Base-by-base conservation (phyloP, 2,888 invertebrate species). In the Ligdia adustata region DNA sequence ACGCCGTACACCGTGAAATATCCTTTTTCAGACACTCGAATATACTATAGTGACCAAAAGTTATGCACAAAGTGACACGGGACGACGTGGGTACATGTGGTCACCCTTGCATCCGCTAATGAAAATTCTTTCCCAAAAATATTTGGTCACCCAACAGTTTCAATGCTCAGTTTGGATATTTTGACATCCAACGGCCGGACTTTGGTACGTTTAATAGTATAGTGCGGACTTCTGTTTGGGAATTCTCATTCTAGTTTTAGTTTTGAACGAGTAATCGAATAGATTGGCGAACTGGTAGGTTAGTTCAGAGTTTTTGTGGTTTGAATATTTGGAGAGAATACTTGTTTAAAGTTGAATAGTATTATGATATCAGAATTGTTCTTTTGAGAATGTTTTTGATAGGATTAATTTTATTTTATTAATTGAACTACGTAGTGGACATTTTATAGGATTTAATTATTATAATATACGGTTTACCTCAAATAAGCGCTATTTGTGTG, bases 111-210 rank as follows among this genome's bases (percentile, higher is more conserved):
- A 69, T 39, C 50, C 64, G 62, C 67, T 78, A 79, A 80, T 80
- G 77, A 77, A 80, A 80, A 80, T 80, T 79, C 79, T 78, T 79
- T 69, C 60, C 53, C 45, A 48, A 59, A 57, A 60, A 66, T 59
- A 64, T 66, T 62, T 62, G 48, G 48, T 43, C 42, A 48, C 37
- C 48, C 37, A 27, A 42, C 42, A 33, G 42, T 47, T 47, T n/a
- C n/a, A n/a, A n/a, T 27, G 14, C 11, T 7, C 33, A 7, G 18
- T 40, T 41, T 22, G 22, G 22, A 27, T 37, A 32, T 41, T 32
- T 41, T 13, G 31, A 29, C 40, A 6, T 33, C 39, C 37, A 37
- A 28, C 47, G 37, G 48, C 38, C 15, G 15, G 27, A 22, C 9
- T 46, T 34, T 24, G 16, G 27, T 26, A 18, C 14, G 9, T 41